These are phyloP conservation scores for Busseola fusca DNA, from an alignment of 2,888 invertebrate species.

Conservation along the genomic window DNA sequence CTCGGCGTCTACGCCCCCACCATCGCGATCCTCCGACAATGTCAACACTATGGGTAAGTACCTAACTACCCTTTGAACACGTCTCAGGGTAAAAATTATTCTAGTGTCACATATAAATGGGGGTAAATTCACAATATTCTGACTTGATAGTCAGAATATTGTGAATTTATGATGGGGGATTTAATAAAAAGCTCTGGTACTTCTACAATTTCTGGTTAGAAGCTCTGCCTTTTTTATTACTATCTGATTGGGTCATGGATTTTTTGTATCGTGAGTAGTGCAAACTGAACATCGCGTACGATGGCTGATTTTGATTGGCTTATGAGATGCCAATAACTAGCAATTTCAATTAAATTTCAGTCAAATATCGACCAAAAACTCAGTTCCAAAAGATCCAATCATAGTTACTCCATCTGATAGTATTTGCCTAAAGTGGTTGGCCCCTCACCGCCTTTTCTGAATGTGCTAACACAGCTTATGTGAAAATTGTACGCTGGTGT, in stretches of 20 bases:
- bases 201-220: conserved; percentile 23
- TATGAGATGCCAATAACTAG: neutral
- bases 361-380: conserved; percentile 7
- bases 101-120: conserved; percentile 5
- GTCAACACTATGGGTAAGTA: conserved; percentile 85
- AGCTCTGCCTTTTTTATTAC: conserved; percentile 40
- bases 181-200: conserved; percentile 8
- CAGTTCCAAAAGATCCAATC: conserved; percentile 6
- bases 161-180: conserved; percentile 13
- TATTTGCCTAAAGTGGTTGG: conserved; percentile 51
- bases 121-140: conserved; percentile 1
- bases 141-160: too few relatives aligned
- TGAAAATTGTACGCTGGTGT: conserved; percentile 62
- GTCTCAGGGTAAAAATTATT: neutral
- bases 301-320: neutral
- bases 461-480: conserved; percentile 73
- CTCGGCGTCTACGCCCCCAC: conserved; percentile 81
- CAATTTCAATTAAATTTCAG: too few relatives aligned
- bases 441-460: conserved; percentile 67
- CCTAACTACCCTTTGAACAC: neutral
- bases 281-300: neutral
- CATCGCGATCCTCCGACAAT: conserved; percentile 85
- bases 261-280: conserved; percentile 19
- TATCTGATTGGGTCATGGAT: conserved; percentile 12
- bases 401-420: conserved; percentile 23